Conservation (phyloP, 2,113 vertebrate genomes). For the Eira barbara region DNA sequence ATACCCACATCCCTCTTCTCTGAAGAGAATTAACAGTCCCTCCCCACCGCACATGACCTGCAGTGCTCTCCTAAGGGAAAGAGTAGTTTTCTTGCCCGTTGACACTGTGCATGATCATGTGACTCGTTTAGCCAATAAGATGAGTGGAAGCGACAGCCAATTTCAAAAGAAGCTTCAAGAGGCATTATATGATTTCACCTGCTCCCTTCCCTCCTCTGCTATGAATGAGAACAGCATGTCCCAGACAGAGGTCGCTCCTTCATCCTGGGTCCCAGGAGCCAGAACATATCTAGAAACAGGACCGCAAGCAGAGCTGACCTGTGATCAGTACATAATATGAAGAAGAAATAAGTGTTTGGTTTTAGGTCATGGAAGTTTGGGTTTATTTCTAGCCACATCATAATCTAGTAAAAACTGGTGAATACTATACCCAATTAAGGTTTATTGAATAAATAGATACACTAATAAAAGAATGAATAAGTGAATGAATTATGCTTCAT, state of each 20-base stretch:
- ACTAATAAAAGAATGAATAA: not conserved
- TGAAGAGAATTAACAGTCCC: not conserved
- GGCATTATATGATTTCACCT: not conserved
- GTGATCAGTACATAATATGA: not conserved
- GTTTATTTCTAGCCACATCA: not conserved
- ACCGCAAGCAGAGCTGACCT: not conserved
- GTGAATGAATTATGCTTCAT: not conserved
- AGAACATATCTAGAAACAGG: not conserved
- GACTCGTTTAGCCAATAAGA: not conserved
- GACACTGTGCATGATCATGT: not conserved
- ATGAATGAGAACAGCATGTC: not conserved
- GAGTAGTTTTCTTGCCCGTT: not conserved
- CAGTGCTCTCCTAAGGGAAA: not conserved
- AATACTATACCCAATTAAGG: not conserved
- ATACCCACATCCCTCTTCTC: not conserved
- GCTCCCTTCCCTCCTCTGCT: not conserved
- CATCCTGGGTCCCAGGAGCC: not conserved
- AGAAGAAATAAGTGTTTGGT: not conserved
- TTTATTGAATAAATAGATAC: not conserved
- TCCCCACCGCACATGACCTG: not conserved
- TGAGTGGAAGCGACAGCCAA: not conserved
- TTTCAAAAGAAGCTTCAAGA: not conserved
- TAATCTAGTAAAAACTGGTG: not conserved
- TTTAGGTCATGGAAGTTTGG: not conserved
- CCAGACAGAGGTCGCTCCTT: not conserved